Base-by-base conservation (phyloP, 2,113 vertebrate genomes). In the Equus quagga region DNA sequence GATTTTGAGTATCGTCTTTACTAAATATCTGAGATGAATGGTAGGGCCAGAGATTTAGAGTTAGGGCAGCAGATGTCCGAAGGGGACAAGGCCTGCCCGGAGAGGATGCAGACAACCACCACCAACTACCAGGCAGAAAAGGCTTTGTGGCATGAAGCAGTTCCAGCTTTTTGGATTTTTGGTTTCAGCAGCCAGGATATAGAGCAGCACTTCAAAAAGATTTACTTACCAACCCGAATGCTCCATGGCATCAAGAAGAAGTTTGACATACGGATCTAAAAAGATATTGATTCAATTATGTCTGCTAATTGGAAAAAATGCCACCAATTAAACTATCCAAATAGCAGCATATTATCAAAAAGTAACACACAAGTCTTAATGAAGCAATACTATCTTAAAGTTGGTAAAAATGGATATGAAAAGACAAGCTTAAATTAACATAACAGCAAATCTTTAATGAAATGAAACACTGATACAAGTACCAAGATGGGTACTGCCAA, bases 241-340 rank as follows among this genome's bases (percentile, higher is more conserved):
- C 93, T 99, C 99, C 99, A 99, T 99, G 95, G 99, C 99, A 96
- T 98, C 99, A 94, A 99, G 99, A 0, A 99, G 99, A 87, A 99
- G 99, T 98, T 99, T 99, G 96, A 99, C 99, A 96, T 99, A 99
- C 0, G 99, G 99, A 99, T 99, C 99, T 99, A 98, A 87, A 98
- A 98, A 98, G 97, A 98, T 7, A 98, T 82, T 82, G 91, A 91
- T 94, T 97, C 60, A 96, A 97, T 98, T 93, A 98, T 56, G 94
- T 73, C 97, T 44, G 67, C 18, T 96, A 96, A 82, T 4, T 70
- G 19, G 56, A 64, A 97, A 97, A n/a, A 69, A 82, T 67, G 95
- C 65, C 60, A 81, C 13, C 36, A 81, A 88, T 94, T 97, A 91
- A 85, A 36, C 84, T 96, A 97, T 84, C 5, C 14, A 96, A 97